A percentile compares a stretch with the other conserved stretches of the same genome.
Conservation (phyloP, 2,797 vertebrate species). For the Phoxinus dragarum region DNA sequence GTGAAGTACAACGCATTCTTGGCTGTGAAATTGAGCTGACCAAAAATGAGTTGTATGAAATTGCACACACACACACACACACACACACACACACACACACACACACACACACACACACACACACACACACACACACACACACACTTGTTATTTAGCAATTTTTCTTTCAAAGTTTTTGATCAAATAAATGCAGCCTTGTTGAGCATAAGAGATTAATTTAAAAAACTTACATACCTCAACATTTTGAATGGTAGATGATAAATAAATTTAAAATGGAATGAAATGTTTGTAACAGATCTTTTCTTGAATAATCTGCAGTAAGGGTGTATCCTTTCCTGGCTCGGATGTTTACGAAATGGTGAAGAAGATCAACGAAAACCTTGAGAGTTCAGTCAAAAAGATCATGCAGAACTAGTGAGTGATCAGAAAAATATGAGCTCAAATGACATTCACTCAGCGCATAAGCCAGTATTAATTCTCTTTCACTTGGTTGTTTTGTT, state of each 20-base stretch:
- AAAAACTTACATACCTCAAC: too few relatives aligned
- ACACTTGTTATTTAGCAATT: too few relatives aligned
- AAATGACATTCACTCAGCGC: not conserved
- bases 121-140: too few relatives aligned
- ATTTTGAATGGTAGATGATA: too few relatives aligned
- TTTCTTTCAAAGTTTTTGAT: too few relatives aligned
- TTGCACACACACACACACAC: too few relatives aligned
- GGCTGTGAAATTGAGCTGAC: constrained; percentile 75
- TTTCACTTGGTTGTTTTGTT: not conserved
- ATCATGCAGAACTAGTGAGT: constrained; percentile 65
- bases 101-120: too few relatives aligned
- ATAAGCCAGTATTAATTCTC: not conserved
- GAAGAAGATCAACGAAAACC: constrained; percentile 67
- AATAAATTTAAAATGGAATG: too few relatives aligned
- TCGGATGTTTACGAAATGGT: constrained; percentile 77
- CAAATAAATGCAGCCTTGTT: too few relatives aligned
- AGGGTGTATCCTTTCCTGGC: constrained; percentile 74
- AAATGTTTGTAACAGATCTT: not conserved
- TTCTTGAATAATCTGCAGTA: constrained; percentile 61
- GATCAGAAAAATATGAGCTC: not conserved
- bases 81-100: too few relatives aligned
- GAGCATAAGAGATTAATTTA: too few relatives aligned
- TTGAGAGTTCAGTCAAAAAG: constrained; percentile 66
- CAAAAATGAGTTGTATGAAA: constrained; percentile 71
- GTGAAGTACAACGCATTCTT: constrained; percentile 66